A percentile compares a stretch with the other conserved stretches of the same genome.
phyloP scores from a whole-genome alignment of 23 tunicate genomes.

The Styela clava region DNA sequence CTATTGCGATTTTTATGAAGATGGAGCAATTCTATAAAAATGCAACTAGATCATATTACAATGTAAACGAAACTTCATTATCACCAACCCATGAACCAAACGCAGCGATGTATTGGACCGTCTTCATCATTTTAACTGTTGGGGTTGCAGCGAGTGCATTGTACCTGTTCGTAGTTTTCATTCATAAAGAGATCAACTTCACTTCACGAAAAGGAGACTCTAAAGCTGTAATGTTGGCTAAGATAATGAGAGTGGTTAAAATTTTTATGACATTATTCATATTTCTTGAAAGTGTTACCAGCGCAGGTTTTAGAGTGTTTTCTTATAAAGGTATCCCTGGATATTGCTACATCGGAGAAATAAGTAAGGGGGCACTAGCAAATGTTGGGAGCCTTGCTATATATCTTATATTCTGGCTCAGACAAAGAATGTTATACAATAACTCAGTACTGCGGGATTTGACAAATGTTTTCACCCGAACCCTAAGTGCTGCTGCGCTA shows the following conservation, averaged over 20 bases:
- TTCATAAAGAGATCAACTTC: not conserved
- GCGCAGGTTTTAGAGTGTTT: not conserved
- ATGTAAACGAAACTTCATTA: no score
- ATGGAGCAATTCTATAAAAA: no score
- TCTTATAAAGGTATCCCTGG: not conserved
- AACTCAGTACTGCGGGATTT: not conserved
- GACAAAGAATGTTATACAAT: not conserved
- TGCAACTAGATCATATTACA: no score
- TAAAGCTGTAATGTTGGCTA: not conserved
- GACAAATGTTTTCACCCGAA: not conserved
- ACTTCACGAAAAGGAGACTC: not conserved
- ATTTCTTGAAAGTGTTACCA: not conserved
- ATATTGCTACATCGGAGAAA: not conserved
- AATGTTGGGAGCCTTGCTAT: not conserved
- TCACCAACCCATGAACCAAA: no score
- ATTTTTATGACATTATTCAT: not conserved
- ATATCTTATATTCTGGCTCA: not conserved
- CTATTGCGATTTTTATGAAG: no score
- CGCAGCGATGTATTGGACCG: not conserved
- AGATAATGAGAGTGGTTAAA: not conserved
- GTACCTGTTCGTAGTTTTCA: not conserved
- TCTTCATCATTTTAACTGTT: not conserved
- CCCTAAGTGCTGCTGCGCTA: not conserved
- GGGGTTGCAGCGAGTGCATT: not conserved
- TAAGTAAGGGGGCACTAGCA: not conserved